These are phyloP conservation scores for Decapterus maruadsi DNA, from an alignment of 2,797 vertebrate species.

Conservation along the genomic window DNA sequence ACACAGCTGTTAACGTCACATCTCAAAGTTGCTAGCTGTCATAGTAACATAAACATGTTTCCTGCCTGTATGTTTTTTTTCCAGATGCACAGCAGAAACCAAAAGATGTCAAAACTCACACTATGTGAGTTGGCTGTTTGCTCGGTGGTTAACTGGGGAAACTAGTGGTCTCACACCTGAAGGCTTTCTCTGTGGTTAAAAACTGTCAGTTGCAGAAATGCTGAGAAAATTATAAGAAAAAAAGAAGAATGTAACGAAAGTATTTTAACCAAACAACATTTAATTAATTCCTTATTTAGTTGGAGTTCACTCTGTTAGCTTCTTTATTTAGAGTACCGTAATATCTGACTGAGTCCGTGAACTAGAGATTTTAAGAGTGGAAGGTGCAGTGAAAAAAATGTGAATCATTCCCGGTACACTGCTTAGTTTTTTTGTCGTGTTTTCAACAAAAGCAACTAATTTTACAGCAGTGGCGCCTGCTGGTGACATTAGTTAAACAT, in stretches of 20 bases:
- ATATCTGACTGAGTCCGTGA: too few species aligned
- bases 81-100: background rate
- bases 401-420: background rate
- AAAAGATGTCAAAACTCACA: background rate
- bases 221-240: background rate
- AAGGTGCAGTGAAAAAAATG: too few species aligned
- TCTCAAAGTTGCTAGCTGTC: background rate
- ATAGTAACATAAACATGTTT: background rate
- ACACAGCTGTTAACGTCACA: background rate
- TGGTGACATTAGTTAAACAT: conserved; percentile 11
- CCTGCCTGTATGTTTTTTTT: background rate
- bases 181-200: background rate
- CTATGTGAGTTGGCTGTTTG: background rate
- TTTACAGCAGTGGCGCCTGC: background rate
- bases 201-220: background rate
- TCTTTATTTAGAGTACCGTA: too few species aligned
- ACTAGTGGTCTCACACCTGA: background rate
- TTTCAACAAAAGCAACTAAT: conserved; percentile 1
- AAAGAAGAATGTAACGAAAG: background rate
- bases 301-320: background rate
- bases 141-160: background rate
- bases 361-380: too few species aligned
- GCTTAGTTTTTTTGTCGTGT: too few species aligned
- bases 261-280: background rate
- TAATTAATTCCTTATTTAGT: background rate